A percentile compares a stretch with the other conserved stretches of the same genome.
Conservation (phyloP, 2,888 invertebrate genomes). For the Drosophila robusta region DNA sequence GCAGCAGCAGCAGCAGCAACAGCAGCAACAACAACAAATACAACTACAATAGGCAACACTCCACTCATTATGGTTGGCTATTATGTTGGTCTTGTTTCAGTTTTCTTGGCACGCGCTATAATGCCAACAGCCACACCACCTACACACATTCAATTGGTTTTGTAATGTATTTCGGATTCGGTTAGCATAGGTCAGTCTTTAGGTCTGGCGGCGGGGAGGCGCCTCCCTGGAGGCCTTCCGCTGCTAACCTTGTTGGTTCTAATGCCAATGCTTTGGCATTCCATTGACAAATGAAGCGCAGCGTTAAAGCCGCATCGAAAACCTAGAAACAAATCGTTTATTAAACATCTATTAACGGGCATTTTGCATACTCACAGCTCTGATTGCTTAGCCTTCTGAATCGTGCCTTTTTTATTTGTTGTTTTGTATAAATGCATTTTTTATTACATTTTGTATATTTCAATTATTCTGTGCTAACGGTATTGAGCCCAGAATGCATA, state of each 20-base stretch:
- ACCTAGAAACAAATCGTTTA: constrained; percentile 55
- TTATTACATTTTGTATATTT: constrained; percentile 4
- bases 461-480: constrained; percentile 16
- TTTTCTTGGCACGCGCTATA: constrained; percentile 74
- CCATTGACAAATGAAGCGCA: constrained; percentile 33
- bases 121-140: constrained; percentile 18
- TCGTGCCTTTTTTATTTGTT: constrained; percentile 22
- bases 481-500: constrained; percentile 27
- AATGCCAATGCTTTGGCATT: constrained; percentile 63
- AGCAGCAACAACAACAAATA: constrained; percentile 23
- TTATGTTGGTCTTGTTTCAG: constrained; percentile 69
- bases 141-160: constrained; percentile 53
- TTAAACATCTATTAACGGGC: constrained; percentile 45
- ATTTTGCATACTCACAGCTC: constrained; percentile 58
- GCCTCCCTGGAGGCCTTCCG: constrained; percentile 54
- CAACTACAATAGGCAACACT: constrained; percentile 48
- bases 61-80: constrained; percentile 68
- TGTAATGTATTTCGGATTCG: constrained; percentile 66
- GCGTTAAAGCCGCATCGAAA: too few relatives aligned
- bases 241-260: constrained; percentile 68
- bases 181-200: constrained; percentile 76
- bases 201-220: neutral
- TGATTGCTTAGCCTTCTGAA: constrained; percentile 39
- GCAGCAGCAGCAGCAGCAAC: constrained; percentile 5
- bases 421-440: neutral